A percentile compares a stretch with the other conserved stretches of the same genome.
Conservation (phyloP, 2,888 invertebrate genomes). For the Eupithecia pulchellata region DNA sequence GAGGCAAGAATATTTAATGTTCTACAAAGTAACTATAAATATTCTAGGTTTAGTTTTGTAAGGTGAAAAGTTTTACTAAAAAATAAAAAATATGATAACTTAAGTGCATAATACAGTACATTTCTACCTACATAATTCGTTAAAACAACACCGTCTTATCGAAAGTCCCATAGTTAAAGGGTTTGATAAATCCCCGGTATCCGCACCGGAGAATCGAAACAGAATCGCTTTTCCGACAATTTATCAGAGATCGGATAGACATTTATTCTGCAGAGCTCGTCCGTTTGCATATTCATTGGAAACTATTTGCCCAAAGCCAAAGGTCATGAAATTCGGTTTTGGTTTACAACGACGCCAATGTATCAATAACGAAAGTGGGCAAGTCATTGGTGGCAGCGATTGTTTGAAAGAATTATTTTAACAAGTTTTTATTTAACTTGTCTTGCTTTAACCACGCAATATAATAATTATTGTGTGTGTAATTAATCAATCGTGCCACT, state of each 20-base stretch:
- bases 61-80: no score
- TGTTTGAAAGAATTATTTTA: no score
- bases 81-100: no score
- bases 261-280: slow-evolving; percentile 7
- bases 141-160: neutral
- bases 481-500: no score
- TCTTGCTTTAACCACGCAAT: no score
- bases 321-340: slow-evolving; percentile 32
- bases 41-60: no score
- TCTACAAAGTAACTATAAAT: no score
- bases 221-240: slow-evolving; percentile 1
- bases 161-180: neutral
- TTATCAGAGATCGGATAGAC: slow-evolving; percentile 7
- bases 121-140: no score
- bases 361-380: slow-evolving; percentile 40
- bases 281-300: slow-evolving; percentile 34
- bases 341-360: slow-evolving; percentile 36
- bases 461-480: no score
- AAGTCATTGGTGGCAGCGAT: slow-evolving; percentile 9
- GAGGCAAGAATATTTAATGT: no score
- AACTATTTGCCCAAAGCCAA: slow-evolving; percentile 38
- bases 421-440: no score
- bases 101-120: no score
- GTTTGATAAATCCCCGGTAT: neutral
- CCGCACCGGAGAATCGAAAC: neutral